phyloP scores from a whole-genome alignment of 2,888 invertebrate genomes.

The Calameuta idolon region DNA sequence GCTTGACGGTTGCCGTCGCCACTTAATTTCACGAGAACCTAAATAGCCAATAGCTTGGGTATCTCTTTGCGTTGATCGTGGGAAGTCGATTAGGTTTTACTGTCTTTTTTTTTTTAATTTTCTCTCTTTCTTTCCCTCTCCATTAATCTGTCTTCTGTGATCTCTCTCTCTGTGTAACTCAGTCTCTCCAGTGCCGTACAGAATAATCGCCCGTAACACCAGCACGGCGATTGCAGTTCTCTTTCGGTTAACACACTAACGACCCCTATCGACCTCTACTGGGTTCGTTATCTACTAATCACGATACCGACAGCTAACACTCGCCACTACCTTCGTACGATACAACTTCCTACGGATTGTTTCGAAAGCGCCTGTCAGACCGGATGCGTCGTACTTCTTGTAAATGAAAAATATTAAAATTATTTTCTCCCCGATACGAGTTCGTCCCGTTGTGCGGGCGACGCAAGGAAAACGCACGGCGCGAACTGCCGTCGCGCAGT shows the following conservation, averaged over 20 bases:
- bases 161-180: constrained; percentile 11
- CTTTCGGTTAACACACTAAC: background rate
- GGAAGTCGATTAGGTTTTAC: constrained; percentile 8
- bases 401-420: background rate
- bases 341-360: background rate
- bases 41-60: background rate
- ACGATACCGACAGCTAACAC: background rate
- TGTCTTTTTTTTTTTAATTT: background rate
- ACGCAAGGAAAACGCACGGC: background rate
- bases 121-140: constrained; percentile 11
- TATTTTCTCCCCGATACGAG: background rate
- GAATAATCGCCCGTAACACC: background rate
- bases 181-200: constrained; percentile 1
- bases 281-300: background rate
- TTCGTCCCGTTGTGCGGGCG: background rate
- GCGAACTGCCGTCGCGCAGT: background rate
- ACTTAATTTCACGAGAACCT: background rate
- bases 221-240: background rate
- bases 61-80: background rate
- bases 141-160: constrained; percentile 23
- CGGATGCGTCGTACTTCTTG: background rate
- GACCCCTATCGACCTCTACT: background rate
- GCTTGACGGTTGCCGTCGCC: background rate
- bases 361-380: background rate
- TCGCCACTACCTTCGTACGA: constrained; percentile 21